phyloP scores from a whole-genome alignment of 1,140 invertebrate genomes.

The Zaprionus nigranus region DNA sequence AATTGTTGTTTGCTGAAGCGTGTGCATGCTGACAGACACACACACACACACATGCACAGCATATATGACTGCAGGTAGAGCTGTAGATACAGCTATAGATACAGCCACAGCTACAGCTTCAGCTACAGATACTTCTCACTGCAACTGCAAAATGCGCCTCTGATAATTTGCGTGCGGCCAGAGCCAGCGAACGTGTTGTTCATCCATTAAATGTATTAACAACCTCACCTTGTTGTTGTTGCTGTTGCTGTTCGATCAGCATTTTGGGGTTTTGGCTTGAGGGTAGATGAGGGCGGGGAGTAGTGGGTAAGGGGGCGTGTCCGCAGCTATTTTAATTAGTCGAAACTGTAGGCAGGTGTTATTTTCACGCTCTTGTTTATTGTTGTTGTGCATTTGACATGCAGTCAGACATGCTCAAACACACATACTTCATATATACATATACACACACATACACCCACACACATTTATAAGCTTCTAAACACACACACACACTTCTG shows the following conservation, averaged over 20 bases:
- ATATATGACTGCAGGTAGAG: not conserved
- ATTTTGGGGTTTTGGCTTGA: not conserved
- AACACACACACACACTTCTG: constrained; percentile 18
- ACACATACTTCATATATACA: constrained; percentile 6
- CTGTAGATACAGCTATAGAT: constrained; percentile 11
- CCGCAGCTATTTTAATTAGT: constrained; percentile 71
- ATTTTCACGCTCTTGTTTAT: constrained; percentile 54
- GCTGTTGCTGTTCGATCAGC: not conserved
- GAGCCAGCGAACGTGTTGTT: constrained; percentile 32
- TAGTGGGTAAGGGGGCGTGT: not conserved
- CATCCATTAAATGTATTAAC: constrained; percentile 18
- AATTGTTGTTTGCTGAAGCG: constrained; percentile 64
- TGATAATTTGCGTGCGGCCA: constrained; percentile 28
- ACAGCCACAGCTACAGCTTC: constrained; percentile 1
- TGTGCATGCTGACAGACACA: constrained; percentile 27
- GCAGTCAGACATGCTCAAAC: constrained; percentile 15
- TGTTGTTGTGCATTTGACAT: constrained; percentile 45
- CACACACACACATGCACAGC: constrained; percentile 9
- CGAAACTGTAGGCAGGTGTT: constrained; percentile 60
- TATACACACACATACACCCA: not conserved
- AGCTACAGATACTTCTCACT: constrained; percentile 20
- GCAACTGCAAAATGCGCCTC: constrained; percentile 27
- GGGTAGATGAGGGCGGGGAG: not conserved
- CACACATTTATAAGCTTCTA: not conserved
- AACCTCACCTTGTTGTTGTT: not conserved